A percentile compares a stretch with the other conserved stretches of the same genome.
Conservation (phyloP, 2,113 vertebrate genomes). For the Bambusicola thoracicus region DNA sequence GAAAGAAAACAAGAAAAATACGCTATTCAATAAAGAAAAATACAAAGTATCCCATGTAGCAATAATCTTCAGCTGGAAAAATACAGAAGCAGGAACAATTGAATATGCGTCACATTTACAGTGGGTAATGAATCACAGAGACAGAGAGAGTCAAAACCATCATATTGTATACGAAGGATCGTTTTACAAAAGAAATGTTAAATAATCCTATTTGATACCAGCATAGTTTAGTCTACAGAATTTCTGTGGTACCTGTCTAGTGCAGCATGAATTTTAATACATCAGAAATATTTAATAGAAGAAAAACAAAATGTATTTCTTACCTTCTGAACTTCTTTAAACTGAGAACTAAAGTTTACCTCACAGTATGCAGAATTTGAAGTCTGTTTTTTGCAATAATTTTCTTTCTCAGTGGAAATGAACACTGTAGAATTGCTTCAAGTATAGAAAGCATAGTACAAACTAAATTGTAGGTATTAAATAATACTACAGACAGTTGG, state of each 20-base stretch:
- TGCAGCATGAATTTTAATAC: neutral
- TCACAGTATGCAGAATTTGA: neutral
- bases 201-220: neutral
- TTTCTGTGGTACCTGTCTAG: neutral
- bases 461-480: neutral
- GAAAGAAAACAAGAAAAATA: neutral
- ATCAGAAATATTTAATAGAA: neutral
- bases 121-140: neutral
- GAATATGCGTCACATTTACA: neutral
- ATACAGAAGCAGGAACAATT: neutral
- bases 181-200: neutral
- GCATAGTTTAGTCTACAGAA: neutral
- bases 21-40: constrained; percentile 16
- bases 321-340: neutral
- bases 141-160: neutral
- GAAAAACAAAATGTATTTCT: neutral
- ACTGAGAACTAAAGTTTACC: neutral
- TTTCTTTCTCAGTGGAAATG: neutral
- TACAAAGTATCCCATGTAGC: neutral
- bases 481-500: neutral
- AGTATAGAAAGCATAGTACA: neutral
- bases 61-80: constrained; percentile 12
- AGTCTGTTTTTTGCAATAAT: fast-evolving
- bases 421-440: neutral
- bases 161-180: neutral